Evolutionary conservation across 2,888 invertebrate genomes (phyloP).

Genomic region (Aphrophora alni): DNA sequence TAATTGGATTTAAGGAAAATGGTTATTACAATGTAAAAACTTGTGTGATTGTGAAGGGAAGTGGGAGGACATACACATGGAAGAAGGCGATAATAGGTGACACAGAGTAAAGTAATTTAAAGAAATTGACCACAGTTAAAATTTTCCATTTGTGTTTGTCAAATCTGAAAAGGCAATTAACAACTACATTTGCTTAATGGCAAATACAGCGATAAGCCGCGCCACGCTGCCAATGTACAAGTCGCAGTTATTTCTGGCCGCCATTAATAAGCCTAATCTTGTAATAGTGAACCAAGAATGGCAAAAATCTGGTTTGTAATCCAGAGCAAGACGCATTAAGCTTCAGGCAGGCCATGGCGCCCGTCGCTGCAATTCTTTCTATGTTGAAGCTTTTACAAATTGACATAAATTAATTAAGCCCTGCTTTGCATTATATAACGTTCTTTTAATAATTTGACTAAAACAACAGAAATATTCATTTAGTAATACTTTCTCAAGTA

Average conservation of each 20-base stretch:
- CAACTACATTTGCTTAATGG: neutral
- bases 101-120: no score
- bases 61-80: no score
- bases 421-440: no score
- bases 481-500: no score
- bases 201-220: neutral
- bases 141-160: neutral
- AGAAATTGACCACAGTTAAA: no score
- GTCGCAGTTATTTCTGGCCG: neutral
- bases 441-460: no score
- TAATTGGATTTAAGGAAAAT: no score
- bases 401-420: neutral
- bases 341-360: neutral
- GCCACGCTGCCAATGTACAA: neutral
- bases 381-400: neutral
- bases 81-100: no score
- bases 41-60: no score
- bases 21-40: no score
- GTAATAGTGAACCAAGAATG: neutral
- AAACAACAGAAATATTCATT: no score
- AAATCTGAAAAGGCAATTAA: neutral
- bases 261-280: neutral
- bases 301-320: neutral
- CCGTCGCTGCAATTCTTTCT: neutral
- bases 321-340: neutral